Evolutionary conservation across 2,113 vertebrate species (phyloP).

Genomic region (Misgurnus mizolepis): DNA sequence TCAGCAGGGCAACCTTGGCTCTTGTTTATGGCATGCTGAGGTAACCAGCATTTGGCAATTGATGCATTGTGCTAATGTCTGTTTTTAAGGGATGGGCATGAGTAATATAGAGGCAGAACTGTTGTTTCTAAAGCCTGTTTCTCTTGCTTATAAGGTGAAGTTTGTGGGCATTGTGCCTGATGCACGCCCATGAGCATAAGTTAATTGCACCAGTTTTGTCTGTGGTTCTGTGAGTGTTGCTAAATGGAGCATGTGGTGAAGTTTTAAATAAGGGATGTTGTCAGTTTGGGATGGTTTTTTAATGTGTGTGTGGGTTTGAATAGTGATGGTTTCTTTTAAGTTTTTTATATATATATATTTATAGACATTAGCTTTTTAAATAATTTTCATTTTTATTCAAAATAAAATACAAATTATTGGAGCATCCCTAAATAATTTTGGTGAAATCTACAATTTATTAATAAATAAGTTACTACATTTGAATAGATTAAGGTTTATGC

Average conservation of each 20-base stretch:
- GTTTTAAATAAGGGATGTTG: too few relatives aligned
- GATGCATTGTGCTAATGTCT: neutral
- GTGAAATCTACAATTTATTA: too few relatives aligned
- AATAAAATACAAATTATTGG: too few relatives aligned
- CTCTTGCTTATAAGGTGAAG: neutral
- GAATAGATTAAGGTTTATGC: too few relatives aligned
- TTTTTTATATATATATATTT: neutral
- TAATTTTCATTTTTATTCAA: neutral
- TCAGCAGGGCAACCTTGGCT: too few relatives aligned
- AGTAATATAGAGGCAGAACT: neutral
- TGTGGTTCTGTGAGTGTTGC: neutral
- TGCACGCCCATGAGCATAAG: neutral
- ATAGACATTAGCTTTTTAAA: neutral
- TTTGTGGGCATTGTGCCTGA: constrained; percentile 7
- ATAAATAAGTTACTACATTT: too few relatives aligned
- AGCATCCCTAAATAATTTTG: too few relatives aligned
- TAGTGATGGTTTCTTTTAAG: too few relatives aligned
- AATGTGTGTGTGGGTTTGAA: neutral
- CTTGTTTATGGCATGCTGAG: neutral
- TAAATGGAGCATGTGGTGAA: neutral
- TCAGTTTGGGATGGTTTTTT: neutral
- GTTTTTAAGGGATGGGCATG: constrained; percentile 5
- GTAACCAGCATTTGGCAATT: neutral
- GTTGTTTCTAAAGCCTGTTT: constrained; percentile 23
- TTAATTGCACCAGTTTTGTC: constrained; percentile 28